phyloP scores from a whole-genome alignment of 2,797 vertebrate species.

The Lycodopsis pacificus region DNA sequence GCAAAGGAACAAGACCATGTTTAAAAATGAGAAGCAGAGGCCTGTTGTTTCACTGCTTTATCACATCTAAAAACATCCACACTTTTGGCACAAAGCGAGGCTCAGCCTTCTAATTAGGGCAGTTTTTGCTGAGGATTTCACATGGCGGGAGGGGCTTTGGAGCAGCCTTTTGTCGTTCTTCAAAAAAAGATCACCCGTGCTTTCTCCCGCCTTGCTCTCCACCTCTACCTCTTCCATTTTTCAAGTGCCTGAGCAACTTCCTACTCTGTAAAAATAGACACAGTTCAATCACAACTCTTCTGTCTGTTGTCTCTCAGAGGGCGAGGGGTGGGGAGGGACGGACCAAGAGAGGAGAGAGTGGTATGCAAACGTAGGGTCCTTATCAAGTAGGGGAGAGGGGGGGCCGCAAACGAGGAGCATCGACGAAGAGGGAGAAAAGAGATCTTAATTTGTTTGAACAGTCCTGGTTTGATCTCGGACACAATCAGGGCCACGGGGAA shows the following conservation, averaged over 20 bases:
- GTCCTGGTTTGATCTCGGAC: conserved; percentile 43
- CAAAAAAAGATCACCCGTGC: conserved; percentile 22
- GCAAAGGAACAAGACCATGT: conserved; percentile 35
- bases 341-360: conserved; percentile 14
- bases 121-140: conserved; percentile 63
- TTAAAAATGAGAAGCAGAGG: conserved; percentile 52
- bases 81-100: conserved; percentile 41
- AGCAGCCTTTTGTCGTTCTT: conserved; percentile 59
- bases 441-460: conserved; percentile 29
- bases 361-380: conserved; percentile 40
- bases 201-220: conserved; percentile 7
- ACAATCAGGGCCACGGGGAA: conserved; percentile 31
- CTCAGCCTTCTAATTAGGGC: conserved; percentile 54
- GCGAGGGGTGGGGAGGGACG: conserved; percentile 19
- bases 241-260: conserved; percentile 43
- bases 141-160: conserved; percentile 58
- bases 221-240: conserved; percentile 8
- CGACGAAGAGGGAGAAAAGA: conserved; percentile 11
- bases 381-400: conserved; percentile 25
- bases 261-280: conserved; percentile 56
- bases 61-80: conserved; percentile 46
- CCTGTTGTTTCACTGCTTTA: conserved; percentile 51
- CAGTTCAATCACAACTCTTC: conserved; percentile 52
- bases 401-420: conserved; percentile 14
- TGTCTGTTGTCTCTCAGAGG: conserved; percentile 43